Evolutionary conservation across 2,888 invertebrate genomes (phyloP).

Genomic region (Drosophila antonietae): DNA sequence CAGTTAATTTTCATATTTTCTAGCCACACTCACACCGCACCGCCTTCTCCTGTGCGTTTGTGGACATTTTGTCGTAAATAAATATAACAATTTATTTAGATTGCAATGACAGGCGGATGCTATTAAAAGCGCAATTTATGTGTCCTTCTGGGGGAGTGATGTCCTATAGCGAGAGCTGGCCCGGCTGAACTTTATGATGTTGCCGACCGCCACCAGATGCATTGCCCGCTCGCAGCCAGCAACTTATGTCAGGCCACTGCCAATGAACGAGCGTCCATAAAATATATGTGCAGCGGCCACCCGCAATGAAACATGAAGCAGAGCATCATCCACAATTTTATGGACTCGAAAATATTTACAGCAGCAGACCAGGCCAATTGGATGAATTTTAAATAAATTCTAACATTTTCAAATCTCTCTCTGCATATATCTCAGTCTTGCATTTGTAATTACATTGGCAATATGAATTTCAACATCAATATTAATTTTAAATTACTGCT

Average conservation of each 20-base stretch:
- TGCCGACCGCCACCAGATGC: conserved; percentile 53
- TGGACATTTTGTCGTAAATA: conserved; percentile 80
- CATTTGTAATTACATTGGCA: not conserved
- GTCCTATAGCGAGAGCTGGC: conserved; percentile 31
- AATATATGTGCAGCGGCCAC: conserved; percentile 9
- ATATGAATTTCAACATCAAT: not conserved
- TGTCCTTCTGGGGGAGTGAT: conserved; percentile 48
- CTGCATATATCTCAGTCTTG: not conserved
- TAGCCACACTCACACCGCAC: conserved; percentile 58
- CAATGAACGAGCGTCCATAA: conserved; percentile 20
- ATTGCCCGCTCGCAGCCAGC: conserved; percentile 11
- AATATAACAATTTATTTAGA: conserved; percentile 82
- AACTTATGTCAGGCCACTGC: conserved; percentile 27
- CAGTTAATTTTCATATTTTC: conserved; percentile 82
- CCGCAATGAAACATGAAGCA: not conserved
- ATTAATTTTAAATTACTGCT: not conserved
- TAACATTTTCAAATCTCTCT: not conserved
- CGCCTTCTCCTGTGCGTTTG: conserved; percentile 8
- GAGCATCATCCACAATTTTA: conserved; percentile 1
- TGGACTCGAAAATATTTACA: conserved; percentile 4
- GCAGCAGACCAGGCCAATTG: conserved; percentile 8
- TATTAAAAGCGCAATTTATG: conserved; percentile 79
- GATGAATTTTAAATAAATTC: not conserved
- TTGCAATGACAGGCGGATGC: conserved; percentile 82
- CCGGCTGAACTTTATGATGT: conserved; percentile 55